phyloP scores from a whole-genome alignment of 2,113 vertebrate genomes.

The Callipepla squamata region DNA sequence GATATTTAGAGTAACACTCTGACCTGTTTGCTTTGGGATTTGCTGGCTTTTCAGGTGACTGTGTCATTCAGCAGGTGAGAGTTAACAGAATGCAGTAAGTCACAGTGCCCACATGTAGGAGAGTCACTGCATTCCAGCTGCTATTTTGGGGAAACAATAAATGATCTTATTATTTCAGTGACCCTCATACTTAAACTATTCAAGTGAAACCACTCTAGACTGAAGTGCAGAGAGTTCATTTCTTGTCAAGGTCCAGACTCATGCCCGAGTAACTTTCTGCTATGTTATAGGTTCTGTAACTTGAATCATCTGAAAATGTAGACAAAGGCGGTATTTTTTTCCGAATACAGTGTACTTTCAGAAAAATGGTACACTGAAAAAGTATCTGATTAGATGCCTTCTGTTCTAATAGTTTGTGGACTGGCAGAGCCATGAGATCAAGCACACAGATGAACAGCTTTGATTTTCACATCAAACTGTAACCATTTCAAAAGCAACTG shows the following conservation, averaged over 20 bases:
- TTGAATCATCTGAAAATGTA: neutral
- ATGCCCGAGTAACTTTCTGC: neutral
- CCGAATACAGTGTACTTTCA: neutral
- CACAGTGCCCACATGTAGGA: neutral
- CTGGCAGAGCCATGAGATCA: neutral
- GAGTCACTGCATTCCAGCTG: neutral
- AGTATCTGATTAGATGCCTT: neutral
- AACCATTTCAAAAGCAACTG: neutral
- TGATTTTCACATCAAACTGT: neutral
- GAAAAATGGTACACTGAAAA: neutral
- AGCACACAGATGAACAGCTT: neutral
- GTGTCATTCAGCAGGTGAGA: neutral
- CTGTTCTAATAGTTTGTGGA: constrained; percentile 19
- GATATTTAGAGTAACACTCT: neutral
- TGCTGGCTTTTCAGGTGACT: neutral
- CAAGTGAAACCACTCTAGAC: neutral
- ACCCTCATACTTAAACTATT: neutral
- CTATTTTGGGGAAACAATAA: neutral
- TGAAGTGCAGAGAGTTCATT: neutral
- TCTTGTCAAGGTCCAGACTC: neutral
- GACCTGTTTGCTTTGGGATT: neutral
- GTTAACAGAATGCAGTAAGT: neutral
- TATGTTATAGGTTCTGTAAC: neutral
- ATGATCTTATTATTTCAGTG: neutral
- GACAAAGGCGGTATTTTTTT: constrained; percentile 6